Conservation (phyloP, 2,113 vertebrate genomes). For the Heteronetta atricapilla region DNA sequence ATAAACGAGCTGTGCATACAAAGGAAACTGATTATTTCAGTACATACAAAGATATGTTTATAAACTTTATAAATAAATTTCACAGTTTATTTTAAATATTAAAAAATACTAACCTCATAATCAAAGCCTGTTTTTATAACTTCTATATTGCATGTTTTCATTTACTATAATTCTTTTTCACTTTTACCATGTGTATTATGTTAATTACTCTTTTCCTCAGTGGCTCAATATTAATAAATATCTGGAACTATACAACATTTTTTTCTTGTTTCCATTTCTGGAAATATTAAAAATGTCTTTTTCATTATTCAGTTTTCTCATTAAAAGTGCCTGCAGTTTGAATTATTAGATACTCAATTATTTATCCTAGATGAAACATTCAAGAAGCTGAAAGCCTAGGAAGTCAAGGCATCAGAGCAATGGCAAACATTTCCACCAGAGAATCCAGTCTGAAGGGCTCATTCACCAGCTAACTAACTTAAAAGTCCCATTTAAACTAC, state of each 20-base stretch:
- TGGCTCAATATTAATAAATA: neutral
- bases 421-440: neutral
- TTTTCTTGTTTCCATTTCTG: neutral
- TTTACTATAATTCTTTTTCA: neutral
- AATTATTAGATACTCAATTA: neutral
- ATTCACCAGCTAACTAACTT: constrained; percentile 23
- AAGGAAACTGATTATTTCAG: neutral
- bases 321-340: neutral
- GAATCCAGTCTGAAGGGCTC: neutral
- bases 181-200: neutral
- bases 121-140: neutral
- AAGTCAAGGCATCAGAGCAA: neutral
- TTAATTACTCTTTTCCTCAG: neutral
- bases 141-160: neutral
- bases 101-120: neutral
- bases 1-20: neutral
- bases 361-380: neutral
- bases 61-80: neutral
- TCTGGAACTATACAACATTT: neutral
- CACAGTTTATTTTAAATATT: neutral
- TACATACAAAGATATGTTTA: neutral
- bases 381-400: neutral
- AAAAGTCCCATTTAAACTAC: constrained; percentile 54
- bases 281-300: neutral
- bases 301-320: neutral